phyloP scores from a whole-genome alignment of 2,888 invertebrate genomes.

The Parapristionchus giblindavisi region DNA sequence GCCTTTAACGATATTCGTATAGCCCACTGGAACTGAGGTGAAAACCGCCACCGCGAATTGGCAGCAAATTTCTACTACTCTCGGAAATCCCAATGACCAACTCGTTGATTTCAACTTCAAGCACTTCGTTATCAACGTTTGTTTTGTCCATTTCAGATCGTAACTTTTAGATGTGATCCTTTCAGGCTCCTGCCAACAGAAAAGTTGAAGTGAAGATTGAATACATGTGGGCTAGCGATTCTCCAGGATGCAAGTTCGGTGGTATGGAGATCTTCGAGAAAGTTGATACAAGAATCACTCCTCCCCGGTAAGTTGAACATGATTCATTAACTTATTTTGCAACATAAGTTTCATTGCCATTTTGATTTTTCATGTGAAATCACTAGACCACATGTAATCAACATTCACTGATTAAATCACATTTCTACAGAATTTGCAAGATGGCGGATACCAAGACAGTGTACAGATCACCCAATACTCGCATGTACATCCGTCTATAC shows the following conservation, averaged over 20 bases:
- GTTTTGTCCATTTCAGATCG: background rate
- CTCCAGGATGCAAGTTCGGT: background rate
- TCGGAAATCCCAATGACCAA: background rate
- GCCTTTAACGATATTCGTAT: background rate
- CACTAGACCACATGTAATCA: too few species aligned
- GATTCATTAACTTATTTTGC: too few species aligned
- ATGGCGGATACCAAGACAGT: constrained; percentile 17
- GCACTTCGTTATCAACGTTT: constrained; percentile 19
- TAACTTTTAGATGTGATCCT: background rate
- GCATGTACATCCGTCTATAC: constrained; percentile 34
- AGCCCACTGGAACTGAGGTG: background rate
- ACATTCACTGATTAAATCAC: too few species aligned
- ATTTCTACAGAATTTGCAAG: constrained; percentile 36
- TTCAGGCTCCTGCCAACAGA: background rate
- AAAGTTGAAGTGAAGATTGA: background rate
- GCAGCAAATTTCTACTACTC: constrained; percentile 1
- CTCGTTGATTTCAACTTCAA: background rate
- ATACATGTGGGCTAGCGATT: background rate
- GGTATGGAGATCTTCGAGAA: background rate
- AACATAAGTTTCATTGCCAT: too few species aligned
- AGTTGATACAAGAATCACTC: background rate
- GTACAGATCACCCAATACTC: constrained; percentile 7
- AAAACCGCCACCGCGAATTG: background rate
- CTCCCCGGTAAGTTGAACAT: background rate
- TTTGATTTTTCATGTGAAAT: too few species aligned